Evolutionary conservation across 2,113 vertebrate genomes (phyloP).

Genomic region (Pardalotus punctatus): DNA sequence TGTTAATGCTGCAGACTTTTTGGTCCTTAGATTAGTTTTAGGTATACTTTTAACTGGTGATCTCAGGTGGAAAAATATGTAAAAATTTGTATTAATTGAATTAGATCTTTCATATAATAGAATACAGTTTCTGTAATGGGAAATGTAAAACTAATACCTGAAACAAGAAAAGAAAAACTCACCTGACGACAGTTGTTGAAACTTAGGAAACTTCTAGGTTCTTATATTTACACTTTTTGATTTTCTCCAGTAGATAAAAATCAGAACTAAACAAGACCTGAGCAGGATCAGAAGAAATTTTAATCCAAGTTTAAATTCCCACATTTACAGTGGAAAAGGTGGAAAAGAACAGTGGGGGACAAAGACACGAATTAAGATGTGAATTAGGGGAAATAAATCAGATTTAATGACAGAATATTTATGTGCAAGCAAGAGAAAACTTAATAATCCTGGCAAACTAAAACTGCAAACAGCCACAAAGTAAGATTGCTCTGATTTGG

Average conservation of each 20-base stretch:
- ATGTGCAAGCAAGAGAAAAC: not conserved
- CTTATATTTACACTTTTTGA: not conserved
- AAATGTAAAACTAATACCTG: not conserved
- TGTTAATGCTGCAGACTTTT: not conserved
- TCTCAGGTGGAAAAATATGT: not conserved
- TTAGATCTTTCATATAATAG: not conserved
- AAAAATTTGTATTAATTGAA: not conserved
- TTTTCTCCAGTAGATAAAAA: not conserved
- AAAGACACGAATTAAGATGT: not conserved
- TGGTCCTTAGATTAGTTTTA: not conserved
- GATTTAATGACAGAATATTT: not conserved
- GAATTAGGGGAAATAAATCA: not conserved
- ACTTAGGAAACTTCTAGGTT: not conserved
- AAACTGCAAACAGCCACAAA: not conserved
- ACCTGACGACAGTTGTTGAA: not conserved
- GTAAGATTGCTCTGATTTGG: constrained; percentile 49
- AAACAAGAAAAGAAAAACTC: not conserved
- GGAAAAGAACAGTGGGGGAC: not conserved
- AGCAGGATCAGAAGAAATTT: not conserved
- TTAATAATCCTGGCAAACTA: not conserved
- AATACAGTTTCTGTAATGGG: not conserved
- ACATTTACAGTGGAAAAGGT: not conserved
- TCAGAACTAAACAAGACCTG: not conserved
- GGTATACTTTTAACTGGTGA: not conserved
- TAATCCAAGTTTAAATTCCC: not conserved